phyloP scores from a whole-genome alignment of 2,113 vertebrate genomes.

The Psilopsiagon aymara region DNA sequence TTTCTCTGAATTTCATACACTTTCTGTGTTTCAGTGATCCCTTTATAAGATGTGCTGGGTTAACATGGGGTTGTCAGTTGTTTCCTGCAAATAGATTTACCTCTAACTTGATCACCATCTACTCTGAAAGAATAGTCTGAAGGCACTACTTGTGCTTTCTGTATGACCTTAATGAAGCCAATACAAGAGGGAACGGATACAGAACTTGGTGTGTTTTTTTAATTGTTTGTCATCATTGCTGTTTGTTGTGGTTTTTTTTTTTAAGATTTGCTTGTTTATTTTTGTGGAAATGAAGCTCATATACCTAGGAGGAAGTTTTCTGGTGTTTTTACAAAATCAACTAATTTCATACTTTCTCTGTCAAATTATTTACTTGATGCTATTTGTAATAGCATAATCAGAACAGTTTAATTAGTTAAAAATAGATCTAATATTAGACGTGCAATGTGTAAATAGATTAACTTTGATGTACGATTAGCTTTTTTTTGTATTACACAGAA shows the following conservation, averaged over 20 bases:
- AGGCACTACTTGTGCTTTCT: neutral
- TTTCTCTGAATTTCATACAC: neutral
- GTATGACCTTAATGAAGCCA: neutral
- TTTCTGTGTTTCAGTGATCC: neutral
- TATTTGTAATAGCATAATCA: conserved; percentile 37
- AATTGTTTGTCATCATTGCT: neutral
- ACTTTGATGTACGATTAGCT: conserved; percentile 20
- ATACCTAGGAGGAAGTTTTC: neutral
- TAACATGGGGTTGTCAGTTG: neutral
- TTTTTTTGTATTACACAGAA: neutral
- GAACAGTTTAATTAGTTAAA: conserved; percentile 11
- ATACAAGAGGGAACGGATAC: neutral
- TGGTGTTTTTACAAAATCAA: neutral
- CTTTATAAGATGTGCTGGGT: neutral
- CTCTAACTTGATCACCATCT: neutral
- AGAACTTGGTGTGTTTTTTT: neutral
- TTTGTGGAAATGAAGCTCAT: neutral
- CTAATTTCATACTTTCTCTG: neutral
- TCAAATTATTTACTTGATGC: neutral
- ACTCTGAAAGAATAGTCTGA: neutral
- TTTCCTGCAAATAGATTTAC: neutral
- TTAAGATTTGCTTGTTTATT: neutral
- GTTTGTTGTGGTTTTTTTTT: neutral
- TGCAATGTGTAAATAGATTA: neutral
- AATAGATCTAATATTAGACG: conserved; percentile 49